Conservation (phyloP, 23 tunicate species). For the Halocynthia aurantium region DNA sequence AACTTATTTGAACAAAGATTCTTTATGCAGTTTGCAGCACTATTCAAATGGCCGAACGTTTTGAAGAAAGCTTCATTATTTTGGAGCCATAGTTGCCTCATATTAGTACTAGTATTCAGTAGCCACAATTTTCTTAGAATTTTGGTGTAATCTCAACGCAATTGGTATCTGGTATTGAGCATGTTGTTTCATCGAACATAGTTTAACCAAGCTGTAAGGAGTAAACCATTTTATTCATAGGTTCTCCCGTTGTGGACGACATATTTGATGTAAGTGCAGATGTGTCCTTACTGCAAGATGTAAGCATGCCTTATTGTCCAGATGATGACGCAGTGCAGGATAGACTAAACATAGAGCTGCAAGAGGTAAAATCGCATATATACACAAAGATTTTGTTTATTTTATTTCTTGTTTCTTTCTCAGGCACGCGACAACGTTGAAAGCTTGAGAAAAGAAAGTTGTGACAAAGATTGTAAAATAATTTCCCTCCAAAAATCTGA, state of each 20-base stretch:
- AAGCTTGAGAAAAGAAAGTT: neutral
- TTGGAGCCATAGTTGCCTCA: no score
- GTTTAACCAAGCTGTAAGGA: no score
- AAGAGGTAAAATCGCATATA: conserved; percentile 20
- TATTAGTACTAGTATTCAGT: no score
- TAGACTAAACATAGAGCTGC: conserved; percentile 2
- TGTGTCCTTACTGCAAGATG: conserved; percentile 2
- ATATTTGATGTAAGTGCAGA: neutral
- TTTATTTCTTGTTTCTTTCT: neutral
- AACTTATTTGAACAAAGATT: no score
- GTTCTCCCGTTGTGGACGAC: neutral
- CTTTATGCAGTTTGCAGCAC: no score
- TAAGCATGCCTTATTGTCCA: conserved; percentile 1
- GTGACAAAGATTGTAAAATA: neutral
- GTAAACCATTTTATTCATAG: neutral
- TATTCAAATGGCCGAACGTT: no score
- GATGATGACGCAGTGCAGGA: neutral
- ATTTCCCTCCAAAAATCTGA: conserved; percentile 5
- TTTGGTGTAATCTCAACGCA: no score
- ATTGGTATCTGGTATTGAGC: no score
- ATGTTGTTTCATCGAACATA: no score
- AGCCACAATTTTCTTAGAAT: no score
- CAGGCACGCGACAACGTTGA: conserved; percentile 6
- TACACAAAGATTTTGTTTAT: no score
- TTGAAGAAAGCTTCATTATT: no score